These are phyloP conservation scores for Balanococcus diminutus DNA, from an alignment of 2,888 invertebrate species.

Conservation along the genomic window DNA sequence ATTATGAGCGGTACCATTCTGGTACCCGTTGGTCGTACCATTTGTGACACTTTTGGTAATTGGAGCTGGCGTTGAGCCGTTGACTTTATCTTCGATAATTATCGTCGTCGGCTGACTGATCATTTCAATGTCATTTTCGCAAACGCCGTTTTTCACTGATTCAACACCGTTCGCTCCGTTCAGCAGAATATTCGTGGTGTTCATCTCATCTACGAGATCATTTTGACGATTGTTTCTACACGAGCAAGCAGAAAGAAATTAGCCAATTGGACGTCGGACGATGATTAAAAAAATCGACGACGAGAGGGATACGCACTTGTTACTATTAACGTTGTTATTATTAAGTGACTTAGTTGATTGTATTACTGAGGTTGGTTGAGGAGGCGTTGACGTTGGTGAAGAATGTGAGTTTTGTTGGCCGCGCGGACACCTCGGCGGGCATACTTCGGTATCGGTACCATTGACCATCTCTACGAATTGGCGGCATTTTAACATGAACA, in stretches of 20 bases:
- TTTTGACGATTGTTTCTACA: constrained; percentile 60
- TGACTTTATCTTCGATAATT: constrained; percentile 34
- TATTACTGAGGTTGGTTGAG: constrained; percentile 78
- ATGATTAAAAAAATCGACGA: not conserved
- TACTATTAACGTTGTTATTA: constrained; percentile 54
- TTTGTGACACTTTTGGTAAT: constrained; percentile 57
- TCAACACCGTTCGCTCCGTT: constrained; percentile 61
- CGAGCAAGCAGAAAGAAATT: not conserved
- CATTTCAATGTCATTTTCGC: constrained; percentile 54
- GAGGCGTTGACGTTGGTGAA: constrained; percentile 59
- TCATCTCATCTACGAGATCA: constrained; percentile 56
- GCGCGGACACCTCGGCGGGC: constrained; percentile 62
- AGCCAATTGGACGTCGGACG: not conserved
- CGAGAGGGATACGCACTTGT: constrained; percentile 7
- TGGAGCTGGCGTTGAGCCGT: not conserved
- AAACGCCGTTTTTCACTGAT: constrained; percentile 57
- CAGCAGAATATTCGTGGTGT: constrained; percentile 56
- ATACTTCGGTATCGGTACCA: constrained; percentile 79
- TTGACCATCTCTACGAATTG: constrained; percentile 99
- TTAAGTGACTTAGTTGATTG: constrained; percentile 72
- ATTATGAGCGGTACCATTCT: constrained; percentile 66
- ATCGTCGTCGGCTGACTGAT: constrained; percentile 46
- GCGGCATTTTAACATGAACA: constrained; percentile 95
- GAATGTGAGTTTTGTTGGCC: constrained; percentile 58
- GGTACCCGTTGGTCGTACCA: constrained; percentile 66